Percentiles rank a stretch among this genome's conserved stretches.
Evolutionary conservation across 1,140 invertebrate species (phyloP).

Genomic region (Triops longicaudatus): DNA sequence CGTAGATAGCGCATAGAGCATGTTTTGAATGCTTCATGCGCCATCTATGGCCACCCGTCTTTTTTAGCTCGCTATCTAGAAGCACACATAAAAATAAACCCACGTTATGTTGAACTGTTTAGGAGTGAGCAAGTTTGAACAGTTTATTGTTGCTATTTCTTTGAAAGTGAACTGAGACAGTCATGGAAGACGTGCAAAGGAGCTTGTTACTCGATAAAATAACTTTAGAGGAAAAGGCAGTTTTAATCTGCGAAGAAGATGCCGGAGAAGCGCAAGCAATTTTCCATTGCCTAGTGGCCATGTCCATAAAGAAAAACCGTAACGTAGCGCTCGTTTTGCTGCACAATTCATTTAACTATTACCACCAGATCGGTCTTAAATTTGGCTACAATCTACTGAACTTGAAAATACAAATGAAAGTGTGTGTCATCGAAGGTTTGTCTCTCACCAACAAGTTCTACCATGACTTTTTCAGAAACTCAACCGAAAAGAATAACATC

Average conservation of each 20-base stretch:
- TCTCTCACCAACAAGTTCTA: neutral
- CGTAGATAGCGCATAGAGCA: too few relatives aligned
- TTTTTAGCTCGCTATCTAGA: too few relatives aligned
- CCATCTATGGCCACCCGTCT: too few relatives aligned
- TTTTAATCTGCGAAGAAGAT: slow-evolving; percentile 21
- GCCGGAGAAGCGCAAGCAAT: slow-evolving; percentile 14
- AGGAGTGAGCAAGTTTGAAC: neutral
- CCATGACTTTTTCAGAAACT: neutral
- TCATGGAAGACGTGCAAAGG: slow-evolving; percentile 17
- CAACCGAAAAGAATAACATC: neutral
- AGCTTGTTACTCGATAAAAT: slow-evolving; percentile 25
- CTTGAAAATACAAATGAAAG: slow-evolving; percentile 7
- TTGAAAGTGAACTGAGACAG: neutral
- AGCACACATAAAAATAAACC: too few relatives aligned
- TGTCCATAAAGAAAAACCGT: slow-evolving; percentile 19
- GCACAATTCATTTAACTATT: neutral
- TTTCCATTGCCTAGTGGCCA: slow-evolving; percentile 20
- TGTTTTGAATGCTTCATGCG: too few relatives aligned
- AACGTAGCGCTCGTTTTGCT: slow-evolving; percentile 19
- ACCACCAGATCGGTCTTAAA: slow-evolving; percentile 22
- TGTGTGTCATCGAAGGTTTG: slow-evolving; percentile 17
- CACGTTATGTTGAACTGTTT: too few relatives aligned
- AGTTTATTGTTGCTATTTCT: neutral
- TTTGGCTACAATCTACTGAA: slow-evolving; percentile 24
- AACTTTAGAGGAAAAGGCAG: slow-evolving; percentile 16